phyloP scores from a whole-genome alignment of 2,888 invertebrate genomes.

The Syrphus vitripennis region DNA sequence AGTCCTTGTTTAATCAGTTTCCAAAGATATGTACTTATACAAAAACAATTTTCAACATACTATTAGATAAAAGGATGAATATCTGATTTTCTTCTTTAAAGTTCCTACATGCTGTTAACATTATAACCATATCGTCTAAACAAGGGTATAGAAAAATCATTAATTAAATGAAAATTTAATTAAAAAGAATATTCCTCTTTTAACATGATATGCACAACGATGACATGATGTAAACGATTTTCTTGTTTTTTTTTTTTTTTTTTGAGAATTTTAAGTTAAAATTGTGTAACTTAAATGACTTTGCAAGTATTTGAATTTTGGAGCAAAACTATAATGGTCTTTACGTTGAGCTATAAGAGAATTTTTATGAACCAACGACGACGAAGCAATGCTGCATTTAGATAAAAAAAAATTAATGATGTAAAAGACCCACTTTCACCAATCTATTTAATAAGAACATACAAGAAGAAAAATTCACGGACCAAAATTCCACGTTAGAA shows the following conservation, averaged over 20 bases:
- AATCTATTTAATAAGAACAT: no score
- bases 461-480: no score
- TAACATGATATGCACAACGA: not conserved
- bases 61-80: not conserved
- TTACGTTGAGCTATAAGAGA: no score
- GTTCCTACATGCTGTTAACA: not conserved
- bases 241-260: not conserved
- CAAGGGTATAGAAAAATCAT: not conserved
- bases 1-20: not conserved
- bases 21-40: not conserved
- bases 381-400: no score
- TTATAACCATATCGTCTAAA: not conserved
- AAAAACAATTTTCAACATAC: not conserved
- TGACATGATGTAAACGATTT: not conserved
- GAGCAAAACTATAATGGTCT: not conserved
- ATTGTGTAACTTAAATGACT: not conserved
- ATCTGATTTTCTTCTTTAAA: not conserved
- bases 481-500: no score
- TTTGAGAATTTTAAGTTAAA: not conserved
- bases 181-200: not conserved
- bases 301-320: not conserved
- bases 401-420: no score
- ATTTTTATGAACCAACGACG: no score
- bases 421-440: no score
- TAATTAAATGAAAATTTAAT: constrained; percentile 1